A percentile compares a stretch with the other conserved stretches of the same genome.
phyloP scores from a whole-genome alignment of 1,140 invertebrate genomes.

The Monochamus saltuarius region DNA sequence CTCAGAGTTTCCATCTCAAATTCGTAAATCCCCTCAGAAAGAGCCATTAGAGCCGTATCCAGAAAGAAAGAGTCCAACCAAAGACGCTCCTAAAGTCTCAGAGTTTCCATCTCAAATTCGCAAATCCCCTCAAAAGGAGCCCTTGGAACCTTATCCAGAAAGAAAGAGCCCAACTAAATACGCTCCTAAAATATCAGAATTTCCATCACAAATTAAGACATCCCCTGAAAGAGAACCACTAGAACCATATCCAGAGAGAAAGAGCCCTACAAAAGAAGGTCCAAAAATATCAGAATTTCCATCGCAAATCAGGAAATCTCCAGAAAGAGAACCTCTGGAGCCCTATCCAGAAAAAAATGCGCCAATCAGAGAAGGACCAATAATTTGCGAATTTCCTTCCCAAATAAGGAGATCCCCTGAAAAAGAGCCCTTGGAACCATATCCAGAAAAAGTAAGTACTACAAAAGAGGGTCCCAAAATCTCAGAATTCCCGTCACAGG shows the following conservation, averaged over 20 bases:
- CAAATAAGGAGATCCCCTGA: slow-evolving; percentile 32
- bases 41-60: slow-evolving; percentile 21
- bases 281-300: slow-evolving; percentile 35
- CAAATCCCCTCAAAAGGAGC: slow-evolving; percentile 33
- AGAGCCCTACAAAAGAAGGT: slow-evolving; percentile 21
- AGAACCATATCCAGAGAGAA: slow-evolving; percentile 24
- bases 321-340: slow-evolving; percentile 28
- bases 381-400: slow-evolving; percentile 27
- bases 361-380: slow-evolving; percentile 14
- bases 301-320: slow-evolving; percentile 36
- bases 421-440: slow-evolving; percentile 24
- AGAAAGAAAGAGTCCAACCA: slow-evolving; percentile 25
- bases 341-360: slow-evolving; percentile 26
- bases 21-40: slow-evolving; percentile 29
- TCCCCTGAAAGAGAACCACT: slow-evolving; percentile 28
- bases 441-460: slow-evolving; percentile 21
- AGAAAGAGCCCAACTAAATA: slow-evolving; percentile 22
- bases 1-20: slow-evolving; percentile 33
- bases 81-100: slow-evolving; percentile 22
- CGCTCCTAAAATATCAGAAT: slow-evolving; percentile 22
- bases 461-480: slow-evolving; percentile 20
- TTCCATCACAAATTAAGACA: slow-evolving; percentile 31
- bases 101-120: slow-evolving; percentile 43
- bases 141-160: slow-evolving; percentile 28
- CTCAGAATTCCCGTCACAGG: slow-evolving; percentile 32